phyloP scores from a whole-genome alignment of 1,140 invertebrate species.

The Papilio xuthus region DNA sequence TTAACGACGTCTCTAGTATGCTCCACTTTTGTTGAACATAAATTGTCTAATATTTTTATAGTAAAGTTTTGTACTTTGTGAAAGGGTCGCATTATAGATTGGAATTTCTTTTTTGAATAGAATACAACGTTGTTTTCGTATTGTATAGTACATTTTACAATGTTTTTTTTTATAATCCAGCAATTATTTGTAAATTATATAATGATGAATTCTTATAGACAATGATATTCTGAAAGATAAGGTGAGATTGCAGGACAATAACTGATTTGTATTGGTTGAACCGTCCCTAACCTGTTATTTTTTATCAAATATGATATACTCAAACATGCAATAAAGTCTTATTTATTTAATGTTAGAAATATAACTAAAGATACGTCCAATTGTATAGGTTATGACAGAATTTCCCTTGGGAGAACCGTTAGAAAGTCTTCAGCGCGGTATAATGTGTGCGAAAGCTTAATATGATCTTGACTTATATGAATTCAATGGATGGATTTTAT shows the following conservation, averaged over 20 bases:
- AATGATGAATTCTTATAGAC: too few species aligned
- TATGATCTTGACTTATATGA: constrained; percentile 7
- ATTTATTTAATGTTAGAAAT: constrained; percentile 3
- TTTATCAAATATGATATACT: neutral
- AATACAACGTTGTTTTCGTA: too few species aligned
- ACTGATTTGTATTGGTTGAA: too few species aligned
- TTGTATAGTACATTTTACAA: too few species aligned
- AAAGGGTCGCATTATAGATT: neutral
- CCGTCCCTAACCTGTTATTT: too few species aligned
- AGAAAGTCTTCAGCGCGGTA: neutral
- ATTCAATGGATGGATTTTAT: neutral
- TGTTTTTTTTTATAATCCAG: too few species aligned
- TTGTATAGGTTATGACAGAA: constrained; percentile 8
- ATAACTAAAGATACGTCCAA: neutral
- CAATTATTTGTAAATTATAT: too few species aligned
- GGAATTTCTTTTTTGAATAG: neutral
- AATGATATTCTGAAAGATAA: too few species aligned
- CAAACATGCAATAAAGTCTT: neutral
- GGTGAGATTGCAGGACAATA: too few species aligned
- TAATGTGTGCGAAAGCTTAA: neutral
- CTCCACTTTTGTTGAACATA: constrained; percentile 26
- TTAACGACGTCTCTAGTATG: constrained; percentile 28
- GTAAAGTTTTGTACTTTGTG: neutral
- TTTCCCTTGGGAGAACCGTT: constrained; percentile 8
- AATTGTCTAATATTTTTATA: constrained; percentile 29